Base-by-base conservation (phyloP, 2,797 vertebrate genomes). In the Steatocranus sp. region DNA sequence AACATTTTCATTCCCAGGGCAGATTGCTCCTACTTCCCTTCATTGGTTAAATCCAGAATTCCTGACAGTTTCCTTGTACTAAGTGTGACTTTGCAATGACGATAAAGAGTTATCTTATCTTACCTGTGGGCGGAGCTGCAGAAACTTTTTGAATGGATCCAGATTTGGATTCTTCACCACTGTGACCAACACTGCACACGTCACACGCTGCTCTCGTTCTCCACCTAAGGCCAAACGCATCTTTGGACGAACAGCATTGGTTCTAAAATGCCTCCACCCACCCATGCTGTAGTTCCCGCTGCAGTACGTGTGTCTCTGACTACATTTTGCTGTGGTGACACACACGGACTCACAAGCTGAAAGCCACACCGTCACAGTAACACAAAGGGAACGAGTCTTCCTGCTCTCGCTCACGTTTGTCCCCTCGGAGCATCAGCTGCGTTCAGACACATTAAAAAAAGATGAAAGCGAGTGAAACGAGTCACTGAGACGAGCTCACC, bases 401-500 rank as follows among this genome's bases (percentile, higher is more conserved):
- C 61, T 9, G 61, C 27, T 32, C 56, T 34, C 17, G 10, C 30
- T n/a, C 9, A 7, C 30, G 10, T 58, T 18, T 11, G 9, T n/a
- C 56, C 27, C 27, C 27, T n/a, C 11, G 18, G 7, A 63, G 32
- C 11, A 0, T 63, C 61, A 15, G n/a, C 34, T 17, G 36, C 41
- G 20, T 7, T 25, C 14, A 43, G 63, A 25, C 36, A 17, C 14
- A 68, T 17, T 4, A 15, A 5, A 4, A 43, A 41, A 41, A 0
- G 12, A 66, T 15, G 61, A 66, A 25, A 17, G 17, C 10, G 17
- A 34, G 17, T 11, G 15, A 58, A 58, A 32, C 2, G 56, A n/a
- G 46, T 50, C 48, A 15, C 3, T 17, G 27, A 50, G 80, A 50
- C 3, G 1, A 51, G 7, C 78, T 58, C 20, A 85, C 84, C 94